These are phyloP conservation scores for Trichogramma dendrolimi DNA, from an alignment of 2,888 invertebrate species.

Conservation along the genomic window DNA sequence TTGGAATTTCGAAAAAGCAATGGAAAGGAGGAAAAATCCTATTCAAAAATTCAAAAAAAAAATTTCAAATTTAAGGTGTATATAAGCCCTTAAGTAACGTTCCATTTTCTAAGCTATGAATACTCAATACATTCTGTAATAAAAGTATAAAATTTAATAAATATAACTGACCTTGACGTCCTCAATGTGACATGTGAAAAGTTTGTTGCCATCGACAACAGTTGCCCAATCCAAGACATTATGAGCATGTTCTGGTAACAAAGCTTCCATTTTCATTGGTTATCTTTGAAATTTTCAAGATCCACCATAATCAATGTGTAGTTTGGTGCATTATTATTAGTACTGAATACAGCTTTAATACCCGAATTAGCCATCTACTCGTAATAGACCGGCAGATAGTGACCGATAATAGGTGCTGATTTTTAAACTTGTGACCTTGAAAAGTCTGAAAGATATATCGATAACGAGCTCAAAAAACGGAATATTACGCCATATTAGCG, in stretches of 20 bases:
- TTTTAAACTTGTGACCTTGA: too few species aligned
- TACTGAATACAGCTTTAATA: slow-evolving; percentile 77
- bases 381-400: too few species aligned
- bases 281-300: slow-evolving; percentile 65
- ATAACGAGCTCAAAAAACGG: too few species aligned
- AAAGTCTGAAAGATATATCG: too few species aligned
- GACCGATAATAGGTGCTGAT: too few species aligned
- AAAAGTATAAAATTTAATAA: background rate
- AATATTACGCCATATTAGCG: too few species aligned
- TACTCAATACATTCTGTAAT: slow-evolving; percentile 73
- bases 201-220: slow-evolving; percentile 78
- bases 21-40: too few species aligned
- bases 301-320: slow-evolving; percentile 84
- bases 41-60: too few species aligned
- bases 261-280: slow-evolving; percentile 69
- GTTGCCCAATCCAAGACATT: slow-evolving; percentile 88
- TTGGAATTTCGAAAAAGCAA: too few species aligned
- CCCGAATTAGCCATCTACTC: slow-evolving; percentile 91
- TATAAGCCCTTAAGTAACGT: too few species aligned
- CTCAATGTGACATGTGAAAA: slow-evolving; percentile 83
- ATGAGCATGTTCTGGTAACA: slow-evolving; percentile 77
- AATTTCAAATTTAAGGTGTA: too few species aligned
- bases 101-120: slow-evolving; percentile 73
- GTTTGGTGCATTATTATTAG: slow-evolving; percentile 90
- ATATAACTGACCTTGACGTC: slow-evolving; percentile 78